Base-by-base conservation (phyloP, 2,888 invertebrate species). In the Leptopilina myrica region DNA sequence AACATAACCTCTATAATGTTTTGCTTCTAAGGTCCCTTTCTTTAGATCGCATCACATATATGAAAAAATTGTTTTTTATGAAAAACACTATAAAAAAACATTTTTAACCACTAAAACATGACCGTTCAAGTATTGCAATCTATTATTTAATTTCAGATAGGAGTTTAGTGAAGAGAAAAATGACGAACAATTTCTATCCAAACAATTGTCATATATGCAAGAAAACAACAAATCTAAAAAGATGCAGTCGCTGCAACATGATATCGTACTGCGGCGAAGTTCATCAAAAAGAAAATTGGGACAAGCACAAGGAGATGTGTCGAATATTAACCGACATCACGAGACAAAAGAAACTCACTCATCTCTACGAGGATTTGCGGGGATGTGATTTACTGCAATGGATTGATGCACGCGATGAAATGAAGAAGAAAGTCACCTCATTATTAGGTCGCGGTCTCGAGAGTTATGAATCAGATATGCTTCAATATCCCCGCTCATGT, bases 221-320 rank as follows among this genome's bases (percentile, higher is more conserved):
- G 3, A 43, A 1, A 11, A 8, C 15, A 43, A 15, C 5, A 46
- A 5, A n/a, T 20, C 9, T 67, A n/a, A 67, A 67, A 46, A 67
- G 67, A 67, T 90, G 90, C 64, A 81, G 86, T 62, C 82, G 81
- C 49, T 90, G 90, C 79, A 84, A 81, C 56, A 85, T 86, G 84
- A 88, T 89, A 26, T 82, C 86, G 8, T 90, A 90, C 76, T 90
- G 89, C 65, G 78, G 84, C 14, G 84, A 82, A 5, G 79, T 85
- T 2, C 89, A 90, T 78, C 89, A 89, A 67, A 86, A 81, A 79
- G 43, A 79, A 11, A 86, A 90, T 78, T 90, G 89, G 88, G 79
- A 78, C 2, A 78, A 77, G 0, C 90, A 90, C 83, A 88, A 86
- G 76, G 65, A 81, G 20, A 76, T 89, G 20, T 90, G 89, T 76